These are phyloP conservation scores for Lepidostoma basale DNA, from an alignment of 1,140 invertebrate genomes.

Conservation along the genomic window DNA sequence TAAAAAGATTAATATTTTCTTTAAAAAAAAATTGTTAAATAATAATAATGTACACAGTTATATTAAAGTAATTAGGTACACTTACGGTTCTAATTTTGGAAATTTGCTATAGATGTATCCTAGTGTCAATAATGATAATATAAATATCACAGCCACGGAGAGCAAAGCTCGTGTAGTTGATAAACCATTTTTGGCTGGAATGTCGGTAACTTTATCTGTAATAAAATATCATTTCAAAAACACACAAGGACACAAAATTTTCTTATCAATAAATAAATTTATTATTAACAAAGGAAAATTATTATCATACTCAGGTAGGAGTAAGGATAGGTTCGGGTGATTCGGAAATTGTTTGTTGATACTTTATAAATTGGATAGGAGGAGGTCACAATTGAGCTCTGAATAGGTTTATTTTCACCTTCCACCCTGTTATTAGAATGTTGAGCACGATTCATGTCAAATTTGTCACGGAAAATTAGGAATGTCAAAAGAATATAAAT, in stretches of 20 bases:
- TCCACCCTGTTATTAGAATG: slow-evolving; percentile 10
- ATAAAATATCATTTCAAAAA: background rate
- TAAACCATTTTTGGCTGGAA: slow-evolving; percentile 44
- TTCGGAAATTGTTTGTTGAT: background rate
- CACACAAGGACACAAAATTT: background rate
- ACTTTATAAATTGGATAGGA: background rate
- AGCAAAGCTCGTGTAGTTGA: slow-evolving; percentile 64
- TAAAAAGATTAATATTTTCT: no score
- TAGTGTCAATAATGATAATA: slow-evolving; percentile 66
- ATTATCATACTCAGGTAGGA: background rate
- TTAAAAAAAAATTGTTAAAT: no score
- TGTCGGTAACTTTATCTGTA: background rate
- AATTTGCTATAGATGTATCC: slow-evolving; percentile 77
- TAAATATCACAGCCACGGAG: slow-evolving; percentile 69
- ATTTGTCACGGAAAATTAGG: background rate
- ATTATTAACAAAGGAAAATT: no score
- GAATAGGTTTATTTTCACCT: slow-evolving; percentile 32
- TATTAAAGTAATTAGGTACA: slow-evolving; percentile 43
- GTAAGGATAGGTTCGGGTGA: background rate
- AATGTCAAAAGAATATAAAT: background rate
- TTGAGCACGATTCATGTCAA: slow-evolving; percentile 8
- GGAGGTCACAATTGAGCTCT: slow-evolving; percentile 28
- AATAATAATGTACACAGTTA: no score
- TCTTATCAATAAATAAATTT: no score
- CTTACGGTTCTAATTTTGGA: slow-evolving; percentile 83